Conservation (phyloP, 2,888 invertebrate species). For the Ichneumon xanthorius region DNA sequence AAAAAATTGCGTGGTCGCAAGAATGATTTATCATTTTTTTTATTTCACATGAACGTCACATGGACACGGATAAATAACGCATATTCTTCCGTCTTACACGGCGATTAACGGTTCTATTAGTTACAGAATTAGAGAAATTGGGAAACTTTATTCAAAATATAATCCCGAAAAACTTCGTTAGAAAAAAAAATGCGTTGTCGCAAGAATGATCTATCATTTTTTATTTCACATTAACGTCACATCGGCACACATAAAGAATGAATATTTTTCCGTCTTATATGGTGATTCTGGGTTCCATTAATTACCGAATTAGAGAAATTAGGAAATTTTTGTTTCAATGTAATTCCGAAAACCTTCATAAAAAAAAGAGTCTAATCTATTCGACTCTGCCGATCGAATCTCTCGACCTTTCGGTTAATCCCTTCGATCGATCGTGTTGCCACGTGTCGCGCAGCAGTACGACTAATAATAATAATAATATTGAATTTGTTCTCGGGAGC, state of each 20-base stretch:
- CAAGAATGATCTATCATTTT: slow-evolving; percentile 9
- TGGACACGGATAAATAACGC: no score
- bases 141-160: slow-evolving; percentile 7
- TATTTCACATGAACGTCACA: not conserved
- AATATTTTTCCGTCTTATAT: not conserved
- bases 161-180: not conserved
- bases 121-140: slow-evolving; percentile 5
- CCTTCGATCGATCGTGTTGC: slow-evolving; percentile 12
- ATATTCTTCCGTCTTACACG: not conserved
- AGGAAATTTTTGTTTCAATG: slow-evolving; percentile 13
- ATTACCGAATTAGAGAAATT: slow-evolving; percentile 7
- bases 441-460: not conserved
- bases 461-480: not conserved
- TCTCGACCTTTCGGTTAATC: slow-evolving; percentile 17
- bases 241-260: no score
- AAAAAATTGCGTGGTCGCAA: not conserved
- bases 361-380: slow-evolving; percentile 15
- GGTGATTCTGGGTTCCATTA: not conserved
- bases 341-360: slow-evolving; percentile 17
- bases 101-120: not conserved
- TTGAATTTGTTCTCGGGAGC: not conserved
- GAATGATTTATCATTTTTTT: not conserved
- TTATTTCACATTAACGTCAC: not conserved
- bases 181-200: not conserved
- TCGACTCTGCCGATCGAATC: not conserved